These are phyloP conservation scores for Dermolepida albohirtum DNA, from an alignment of 2,888 invertebrate species.

Conservation along the genomic window DNA sequence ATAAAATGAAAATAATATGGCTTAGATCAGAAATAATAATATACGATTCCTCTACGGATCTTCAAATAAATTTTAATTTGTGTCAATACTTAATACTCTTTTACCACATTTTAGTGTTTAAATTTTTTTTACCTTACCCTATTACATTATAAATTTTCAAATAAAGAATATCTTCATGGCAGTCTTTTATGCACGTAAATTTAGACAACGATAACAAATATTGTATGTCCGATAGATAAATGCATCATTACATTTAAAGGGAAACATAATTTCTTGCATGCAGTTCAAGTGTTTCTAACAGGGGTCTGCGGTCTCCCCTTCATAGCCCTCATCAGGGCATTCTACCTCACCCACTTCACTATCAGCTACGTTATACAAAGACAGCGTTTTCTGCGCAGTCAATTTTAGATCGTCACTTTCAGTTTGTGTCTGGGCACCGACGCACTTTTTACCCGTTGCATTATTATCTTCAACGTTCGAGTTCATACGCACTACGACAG, in stretches of 20 bases:
- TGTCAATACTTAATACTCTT: too few species aligned
- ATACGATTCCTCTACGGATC: too few species aligned
- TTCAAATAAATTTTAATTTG: too few species aligned
- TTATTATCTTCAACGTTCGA: slow-evolving; percentile 56
- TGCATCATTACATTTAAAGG: not conserved
- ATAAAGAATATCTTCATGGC: too few species aligned
- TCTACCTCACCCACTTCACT: slow-evolving; percentile 62
- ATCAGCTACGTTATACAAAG: slow-evolving; percentile 44
- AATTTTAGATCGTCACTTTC: slow-evolving; percentile 53
- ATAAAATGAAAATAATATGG: too few species aligned
- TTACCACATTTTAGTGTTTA: too few species aligned
- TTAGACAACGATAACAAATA: slow-evolving; percentile 29
- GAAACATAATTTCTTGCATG: slow-evolving; percentile 15
- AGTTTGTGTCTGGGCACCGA: slow-evolving; percentile 72
- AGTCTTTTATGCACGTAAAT: too few species aligned
- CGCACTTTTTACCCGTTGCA: slow-evolving; percentile 64
- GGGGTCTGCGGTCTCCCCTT: slow-evolving; percentile 68
- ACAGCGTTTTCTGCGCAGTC: slow-evolving; percentile 45
- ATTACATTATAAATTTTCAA: too few species aligned
- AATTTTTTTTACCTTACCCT: too few species aligned
- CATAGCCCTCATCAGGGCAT: slow-evolving; percentile 91
- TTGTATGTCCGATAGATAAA: not conserved
- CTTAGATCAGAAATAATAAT: too few species aligned
- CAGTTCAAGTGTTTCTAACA: slow-evolving; percentile 24
- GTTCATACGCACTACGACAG: slow-evolving; percentile 55